Base-by-base conservation (phyloP, 2,888 invertebrate species). In the Pandemis heparana region DNA sequence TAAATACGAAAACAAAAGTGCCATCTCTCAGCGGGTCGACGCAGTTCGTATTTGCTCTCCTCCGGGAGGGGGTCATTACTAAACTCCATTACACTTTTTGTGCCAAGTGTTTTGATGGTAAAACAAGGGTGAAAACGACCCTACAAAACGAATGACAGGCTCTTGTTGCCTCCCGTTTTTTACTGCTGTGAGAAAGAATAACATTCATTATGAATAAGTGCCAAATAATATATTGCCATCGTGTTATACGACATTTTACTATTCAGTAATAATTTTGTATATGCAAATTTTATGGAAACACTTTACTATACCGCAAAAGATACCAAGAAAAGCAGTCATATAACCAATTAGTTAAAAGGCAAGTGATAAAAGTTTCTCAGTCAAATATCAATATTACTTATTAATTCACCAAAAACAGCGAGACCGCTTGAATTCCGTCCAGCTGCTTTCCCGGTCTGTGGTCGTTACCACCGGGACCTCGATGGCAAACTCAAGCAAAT, bases 91-190 rank as follows among this genome's bases (percentile, higher is more conserved):
- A 94, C 92, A 91, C 90, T 94, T 94, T 93, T 94, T 94, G 92
- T 90, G 92, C 92, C 92, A 92, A 94, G 92, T 93, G 94, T 93
- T 94, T 92, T 91, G 91, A 88, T 88, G 90, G 92, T 92, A 89
- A 84, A 91, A 94, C 93, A 93, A 94, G 94, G 94, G 94, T 93
- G 93, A 89, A 87, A 93, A 94, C 92, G 90, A 91, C 93, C 93
- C 92, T 88, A 89, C 90, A 86, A 89, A 92, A 92, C 89, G 89
- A 90, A 91, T 89, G 90, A 92, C 87, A 87, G 82, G 87, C 89
- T 89, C 88, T 89, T 85, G 85, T 87, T 84, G 83, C 84, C 84
- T 85, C 79, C 80, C 85, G 85, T 89, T 89, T 90, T 91, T 92
- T 89, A 87, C 81, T 81, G 79, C 82, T 83, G 83, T 86, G 85